phyloP scores from a whole-genome alignment of 2,797 vertebrate genomes.

The Ctenopoma kingsleyae region DNA sequence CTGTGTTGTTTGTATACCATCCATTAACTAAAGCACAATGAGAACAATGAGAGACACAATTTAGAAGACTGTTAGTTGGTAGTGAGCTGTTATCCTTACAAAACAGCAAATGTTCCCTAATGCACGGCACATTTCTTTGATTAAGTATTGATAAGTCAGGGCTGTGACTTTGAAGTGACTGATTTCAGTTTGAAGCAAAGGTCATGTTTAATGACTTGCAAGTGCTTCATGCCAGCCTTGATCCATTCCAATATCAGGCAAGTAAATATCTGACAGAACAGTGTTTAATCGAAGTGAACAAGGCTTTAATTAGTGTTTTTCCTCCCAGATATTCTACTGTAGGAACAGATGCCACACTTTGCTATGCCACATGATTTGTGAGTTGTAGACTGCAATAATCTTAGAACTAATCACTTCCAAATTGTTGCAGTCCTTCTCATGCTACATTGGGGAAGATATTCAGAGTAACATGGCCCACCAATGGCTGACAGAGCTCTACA shows the following conservation, averaged over 20 bases:
- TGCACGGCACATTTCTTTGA: constrained; percentile 50
- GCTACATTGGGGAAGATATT: constrained; percentile 1
- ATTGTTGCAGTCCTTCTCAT: neutral
- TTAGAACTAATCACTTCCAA: neutral
- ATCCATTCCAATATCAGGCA: constrained; percentile 57
- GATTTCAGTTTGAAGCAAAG: constrained; percentile 78
- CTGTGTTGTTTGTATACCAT: constrained; percentile 26
- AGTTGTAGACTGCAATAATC: neutral
- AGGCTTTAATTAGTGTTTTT: constrained; percentile 42
- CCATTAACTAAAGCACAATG: constrained; percentile 1
- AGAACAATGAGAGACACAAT: constrained; percentile 25
- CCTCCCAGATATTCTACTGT: neutral
- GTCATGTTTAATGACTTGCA: constrained; percentile 78
- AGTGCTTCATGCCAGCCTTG: constrained; percentile 45
- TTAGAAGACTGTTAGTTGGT: constrained; percentile 28
- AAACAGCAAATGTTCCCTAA: constrained; percentile 30
- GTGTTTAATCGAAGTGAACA: constrained; percentile 53
- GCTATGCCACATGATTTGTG: constrained; percentile 1
- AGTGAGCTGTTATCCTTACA: constrained; percentile 34
- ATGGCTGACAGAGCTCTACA: constrained; percentile 16
- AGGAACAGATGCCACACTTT: neutral
- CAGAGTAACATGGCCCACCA: constrained; percentile 7
- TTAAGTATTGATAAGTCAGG: constrained; percentile 68
- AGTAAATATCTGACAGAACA: constrained; percentile 57
- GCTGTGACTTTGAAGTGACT: constrained; percentile 77